Evolutionary conservation across 2,888 invertebrate species (phyloP), one percentile per base, ranked within the genome.

Genomic region (Encarsia formosa): DNA sequence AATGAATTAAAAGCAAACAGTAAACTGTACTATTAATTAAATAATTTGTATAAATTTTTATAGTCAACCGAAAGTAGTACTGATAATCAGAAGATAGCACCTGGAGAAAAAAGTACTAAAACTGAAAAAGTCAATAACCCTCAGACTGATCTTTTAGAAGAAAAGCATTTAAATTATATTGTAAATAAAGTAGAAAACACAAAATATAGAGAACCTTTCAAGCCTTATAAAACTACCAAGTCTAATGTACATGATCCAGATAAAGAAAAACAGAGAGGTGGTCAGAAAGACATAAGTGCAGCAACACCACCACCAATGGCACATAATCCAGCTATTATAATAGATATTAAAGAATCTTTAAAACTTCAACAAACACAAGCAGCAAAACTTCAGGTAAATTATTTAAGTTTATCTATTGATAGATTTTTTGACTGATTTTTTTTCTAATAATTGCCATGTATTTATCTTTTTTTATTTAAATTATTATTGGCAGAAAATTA

Each of bases 261-360:
- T 46, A 81, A 80, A 61, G 82, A 81, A 63, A 75, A 76, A 43
- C 52, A 64, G 1, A 71, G 79, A 24, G 58, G 59, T 24, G 59
- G 58, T 16, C 63, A 58, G 16, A 79, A 76, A 59, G 83, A 83
- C 69, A 75, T 81, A 5, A 83, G 83, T 1, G 80, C 83, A 13
- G 83, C 83, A 5, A 82, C 83, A 6, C 83, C 83, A 32, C 83
- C 83, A 1, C 76, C 77, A 1, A 78, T 76, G 34, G 63, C 81
- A 34, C 78, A 81, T 62, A 79, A 79, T 45, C 75, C 81, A 29
- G 76, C 75, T 2, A 79, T 81, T 70, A 56, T 75, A 13, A 66
- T 84, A 46, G 73, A 72, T 41, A 66, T 84, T 46, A 77, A 78
- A 50, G 81, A 83, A 61, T 83, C 83, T 1, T 66, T 84, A 4